Conservation (phyloP, 1,140 invertebrate species). For the Sarcophaga bullata region DNA sequence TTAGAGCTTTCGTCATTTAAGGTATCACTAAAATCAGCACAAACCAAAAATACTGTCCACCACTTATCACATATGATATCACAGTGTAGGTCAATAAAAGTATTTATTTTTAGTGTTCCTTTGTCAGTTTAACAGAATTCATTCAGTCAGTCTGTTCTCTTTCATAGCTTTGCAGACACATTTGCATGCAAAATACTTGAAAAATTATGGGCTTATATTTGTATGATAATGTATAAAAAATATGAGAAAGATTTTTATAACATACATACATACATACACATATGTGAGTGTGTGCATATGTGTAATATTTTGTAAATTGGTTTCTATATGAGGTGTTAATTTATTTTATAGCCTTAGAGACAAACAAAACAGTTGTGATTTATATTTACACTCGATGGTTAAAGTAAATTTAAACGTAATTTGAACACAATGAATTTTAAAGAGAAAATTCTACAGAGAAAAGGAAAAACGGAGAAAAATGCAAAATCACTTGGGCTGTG, state of each 20-base stretch:
- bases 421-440: no score
- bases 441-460: no score
- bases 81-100: not conserved
- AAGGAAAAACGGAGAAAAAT: no score
- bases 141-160: not conserved
- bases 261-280: no score
- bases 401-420: not conserved
- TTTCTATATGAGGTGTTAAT: slow-evolving; percentile 16
- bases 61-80: no score
- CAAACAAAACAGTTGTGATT: not conserved
- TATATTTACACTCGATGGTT: slow-evolving; percentile 1
- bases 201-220: slow-evolving; percentile 8
- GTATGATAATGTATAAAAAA: not conserved
- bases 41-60: no score
- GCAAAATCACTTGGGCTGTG: no score
- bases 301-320: not conserved
- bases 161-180: not conserved
- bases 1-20: no score
- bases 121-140: not conserved
- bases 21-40: no score
- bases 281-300: not conserved
- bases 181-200: slow-evolving; percentile 14
- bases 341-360: slow-evolving; percentile 15
- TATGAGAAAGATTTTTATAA: no score
- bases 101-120: not conserved